Percentiles rank a stretch among this genome's conserved stretches.
Evolutionary conservation across 2,888 invertebrate species (phyloP).

Genomic region (Oscheius onirici): DNA sequence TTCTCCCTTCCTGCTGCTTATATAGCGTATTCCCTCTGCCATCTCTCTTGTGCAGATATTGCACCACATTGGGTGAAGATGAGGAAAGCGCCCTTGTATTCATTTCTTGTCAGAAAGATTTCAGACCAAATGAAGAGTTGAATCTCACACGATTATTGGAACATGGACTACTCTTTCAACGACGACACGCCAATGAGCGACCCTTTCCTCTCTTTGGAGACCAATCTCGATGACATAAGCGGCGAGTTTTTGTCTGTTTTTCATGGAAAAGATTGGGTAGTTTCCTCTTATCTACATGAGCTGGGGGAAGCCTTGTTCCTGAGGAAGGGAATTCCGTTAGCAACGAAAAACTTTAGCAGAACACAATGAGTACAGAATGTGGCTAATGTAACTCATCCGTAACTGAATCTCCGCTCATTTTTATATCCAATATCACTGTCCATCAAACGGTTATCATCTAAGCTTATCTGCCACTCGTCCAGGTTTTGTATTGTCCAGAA

Average conservation of each 20-base stretch:
- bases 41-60: background rate
- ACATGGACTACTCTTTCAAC: slow-evolving; percentile 40
- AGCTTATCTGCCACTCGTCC: too few species aligned
- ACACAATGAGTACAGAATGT: too few species aligned
- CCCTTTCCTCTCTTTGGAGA: slow-evolving; percentile 65
- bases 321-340: background rate
- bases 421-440: too few species aligned
- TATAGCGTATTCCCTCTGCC: background rate
- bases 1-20: background rate
- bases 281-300: background rate
- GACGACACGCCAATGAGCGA: slow-evolving; percentile 53
- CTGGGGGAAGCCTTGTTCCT: background rate
- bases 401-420: too few species aligned
- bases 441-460: too few species aligned
- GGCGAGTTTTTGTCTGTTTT: slow-evolving; percentile 44
- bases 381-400: too few species aligned
- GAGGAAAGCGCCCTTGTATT: background rate
- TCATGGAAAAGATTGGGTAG: background rate
- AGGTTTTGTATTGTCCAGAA: too few species aligned
- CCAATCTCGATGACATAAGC: slow-evolving; percentile 64
- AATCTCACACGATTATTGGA: background rate
- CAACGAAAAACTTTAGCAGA: too few species aligned
- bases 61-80: background rate
- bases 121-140: background rate
- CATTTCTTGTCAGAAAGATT: background rate